A percentile compares a stretch with the other conserved stretches of the same genome.
phyloP scores from a whole-genome alignment of 1,140 invertebrate species.

The Lanistes nyassanus region DNA sequence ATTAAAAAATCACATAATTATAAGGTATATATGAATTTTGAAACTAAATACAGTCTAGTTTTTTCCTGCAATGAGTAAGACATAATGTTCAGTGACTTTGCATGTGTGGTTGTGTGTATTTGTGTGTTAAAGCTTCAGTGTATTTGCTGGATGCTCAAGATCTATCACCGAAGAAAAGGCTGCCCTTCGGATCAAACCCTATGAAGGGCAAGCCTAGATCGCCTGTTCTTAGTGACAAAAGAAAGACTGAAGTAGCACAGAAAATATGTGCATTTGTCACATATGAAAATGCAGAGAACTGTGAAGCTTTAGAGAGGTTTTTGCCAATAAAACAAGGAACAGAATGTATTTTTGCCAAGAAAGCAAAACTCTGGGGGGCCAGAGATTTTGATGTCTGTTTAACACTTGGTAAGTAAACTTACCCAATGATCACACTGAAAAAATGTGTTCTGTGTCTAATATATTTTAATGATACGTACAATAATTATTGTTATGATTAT shows the following conservation, averaged over 20 bases:
- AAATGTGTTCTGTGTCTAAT: not conserved
- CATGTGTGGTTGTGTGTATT: slow-evolving; percentile 21
- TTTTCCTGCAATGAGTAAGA: not conserved
- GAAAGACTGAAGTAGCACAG: slow-evolving; percentile 27
- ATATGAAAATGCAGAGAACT: slow-evolving; percentile 46
- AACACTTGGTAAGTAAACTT: slow-evolving; percentile 42
- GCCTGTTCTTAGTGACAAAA: slow-evolving; percentile 24
- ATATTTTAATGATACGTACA: too few relatives aligned
- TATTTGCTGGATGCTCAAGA: slow-evolving; percentile 16
- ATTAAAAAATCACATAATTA: not conserved
- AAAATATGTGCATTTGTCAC: slow-evolving; percentile 37
- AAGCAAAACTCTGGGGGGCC: slow-evolving; percentile 56
- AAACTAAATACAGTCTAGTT: not conserved
- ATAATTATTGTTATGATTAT: too few relatives aligned
- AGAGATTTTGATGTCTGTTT: slow-evolving; percentile 44
- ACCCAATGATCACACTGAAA: not conserved
- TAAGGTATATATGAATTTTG: not conserved
- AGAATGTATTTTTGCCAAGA: slow-evolving; percentile 60
- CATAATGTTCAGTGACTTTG: not conserved
- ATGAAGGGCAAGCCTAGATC: slow-evolving; percentile 42
- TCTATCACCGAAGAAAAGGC: slow-evolving; percentile 18
- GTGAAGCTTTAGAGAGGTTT: slow-evolving; percentile 41
- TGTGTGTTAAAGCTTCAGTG: slow-evolving; percentile 18
- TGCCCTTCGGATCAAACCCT: slow-evolving; percentile 23
- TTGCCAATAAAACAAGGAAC: slow-evolving; percentile 47